Evolutionary conservation across 2,888 invertebrate species (phyloP).

Genomic region (Chloroclysta siterata): DNA sequence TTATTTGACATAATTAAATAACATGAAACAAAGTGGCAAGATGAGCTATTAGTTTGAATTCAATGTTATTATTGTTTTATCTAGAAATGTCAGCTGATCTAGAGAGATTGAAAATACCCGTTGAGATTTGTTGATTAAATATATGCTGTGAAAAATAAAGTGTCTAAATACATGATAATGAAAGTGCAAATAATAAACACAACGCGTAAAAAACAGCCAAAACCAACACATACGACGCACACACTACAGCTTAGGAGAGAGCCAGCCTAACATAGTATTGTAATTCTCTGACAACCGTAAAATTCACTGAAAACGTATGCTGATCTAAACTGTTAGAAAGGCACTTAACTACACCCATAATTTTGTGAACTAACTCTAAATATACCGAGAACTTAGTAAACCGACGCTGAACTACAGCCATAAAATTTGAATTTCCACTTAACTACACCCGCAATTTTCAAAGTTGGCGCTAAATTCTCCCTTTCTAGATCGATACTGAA

Average conservation of each 20-base stretch:
- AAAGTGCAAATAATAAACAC: conserved; percentile 63
- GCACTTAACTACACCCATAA: not conserved
- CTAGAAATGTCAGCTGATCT: conserved; percentile 7
- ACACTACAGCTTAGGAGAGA: conserved; percentile 49
- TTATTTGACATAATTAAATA: no score
- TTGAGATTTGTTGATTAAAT: not conserved
- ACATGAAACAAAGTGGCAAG: not conserved
- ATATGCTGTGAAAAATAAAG: conserved; percentile 22
- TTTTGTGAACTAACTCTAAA: not conserved
- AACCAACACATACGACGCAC: conserved; percentile 53
- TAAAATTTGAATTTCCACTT: no score
- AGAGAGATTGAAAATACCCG: not conserved
- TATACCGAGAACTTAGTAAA: no score
- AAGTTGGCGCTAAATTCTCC: no score
- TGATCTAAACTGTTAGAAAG: not conserved
- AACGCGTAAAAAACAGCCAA: conserved; percentile 53
- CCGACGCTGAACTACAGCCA: no score
- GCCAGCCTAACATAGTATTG: conserved; percentile 22
- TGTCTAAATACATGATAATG: conserved; percentile 51
- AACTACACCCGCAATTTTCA: no score
- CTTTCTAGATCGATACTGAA: no score
- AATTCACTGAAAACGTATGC: not conserved
- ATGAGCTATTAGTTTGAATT: conserved; percentile 1
- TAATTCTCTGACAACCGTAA: not conserved
- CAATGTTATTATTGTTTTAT: not conserved